Base-by-base conservation (phyloP, 2,113 vertebrate species). In the Aepyceros melampus region DNA sequence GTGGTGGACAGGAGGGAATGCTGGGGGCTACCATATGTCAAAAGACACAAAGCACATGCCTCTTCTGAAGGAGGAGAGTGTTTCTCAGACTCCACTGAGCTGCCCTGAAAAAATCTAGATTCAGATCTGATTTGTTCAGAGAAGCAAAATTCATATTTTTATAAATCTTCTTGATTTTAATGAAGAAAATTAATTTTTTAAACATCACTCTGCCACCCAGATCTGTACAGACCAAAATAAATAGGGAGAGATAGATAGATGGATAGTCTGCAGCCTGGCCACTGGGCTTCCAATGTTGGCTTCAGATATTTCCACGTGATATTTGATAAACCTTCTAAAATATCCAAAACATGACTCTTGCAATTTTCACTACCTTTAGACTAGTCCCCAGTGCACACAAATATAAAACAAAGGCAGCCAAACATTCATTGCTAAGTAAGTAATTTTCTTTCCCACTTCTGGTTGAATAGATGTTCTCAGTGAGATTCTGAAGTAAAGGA, bases 61-160 rank as follows among this genome's bases (percentile, higher is more conserved):
- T 71, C 7, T 76, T 60, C 47, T 53, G 14, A 82, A 60, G 31
- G 1, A 53, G 6, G 16, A 85, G 31, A 3, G 3, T 31, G 55
- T n/a, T 81, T 56, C 56, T 84, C 45, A 43, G 31, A 67, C 21
- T 58, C 84, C 45, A 36, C 1, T n/a, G 12, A 55, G 11, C 33
- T 89, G 56, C n/a, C 62, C 79, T 90, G 29, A 3, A 76, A 89
- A 29, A 43, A 15, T 60, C 21, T 79, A 31, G 7, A 89, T 45
- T 36, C 29, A 89, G 8, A 33, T 31, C 21, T 79, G 23, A 79
- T 43, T 84, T 76, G 60, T 83, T 36, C 81, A 96, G 60, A 94
- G 29, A 90, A 92, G 13, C 12, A 87, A 87, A 53, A 95, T 85
- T 1, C 4, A 67, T 47, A 47, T 84, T 94, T 33, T 95, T 97